These are phyloP conservation scores for Hirtodrosophila confusa DNA, from an alignment of 2,888 invertebrate genomes.

Conservation along the genomic window DNA sequence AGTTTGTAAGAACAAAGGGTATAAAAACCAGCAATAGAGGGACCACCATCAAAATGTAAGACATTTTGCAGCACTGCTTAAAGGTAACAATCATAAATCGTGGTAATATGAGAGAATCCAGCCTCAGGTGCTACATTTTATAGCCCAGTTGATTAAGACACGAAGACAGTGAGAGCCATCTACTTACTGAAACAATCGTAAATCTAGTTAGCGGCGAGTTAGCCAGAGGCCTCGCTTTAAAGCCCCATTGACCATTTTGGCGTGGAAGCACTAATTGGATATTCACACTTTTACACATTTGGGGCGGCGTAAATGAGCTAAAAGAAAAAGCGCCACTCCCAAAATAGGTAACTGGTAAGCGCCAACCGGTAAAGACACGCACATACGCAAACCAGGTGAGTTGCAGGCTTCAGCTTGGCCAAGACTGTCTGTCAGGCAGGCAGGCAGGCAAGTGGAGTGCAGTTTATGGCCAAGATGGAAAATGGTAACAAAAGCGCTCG, in stretches of 20 bases:
- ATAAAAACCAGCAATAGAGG: too few relatives aligned
- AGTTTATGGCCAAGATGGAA: slow-evolving; percentile 56
- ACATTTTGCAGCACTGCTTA: not conserved
- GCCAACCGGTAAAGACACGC: slow-evolving; percentile 59
- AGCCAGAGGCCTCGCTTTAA: slow-evolving; percentile 1
- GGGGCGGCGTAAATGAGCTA: slow-evolving; percentile 73
- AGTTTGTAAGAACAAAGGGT: too few relatives aligned
- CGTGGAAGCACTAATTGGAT: slow-evolving; percentile 68
- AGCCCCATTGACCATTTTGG: slow-evolving; percentile 49
- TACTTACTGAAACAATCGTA: slow-evolving; percentile 10
- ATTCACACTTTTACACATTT: slow-evolving; percentile 76
- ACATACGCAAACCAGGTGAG: slow-evolving; percentile 38
- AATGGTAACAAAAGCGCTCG: slow-evolving; percentile 65
- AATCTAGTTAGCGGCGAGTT: slow-evolving; percentile 15
- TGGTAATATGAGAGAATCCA: not conserved
- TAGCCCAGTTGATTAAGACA: slow-evolving; percentile 9
- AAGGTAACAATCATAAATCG: slow-evolving; percentile 1
- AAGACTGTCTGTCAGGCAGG: slow-evolving; percentile 7
- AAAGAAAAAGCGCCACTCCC: slow-evolving; percentile 74
- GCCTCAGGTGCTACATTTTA: not conserved
- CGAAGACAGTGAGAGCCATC: slow-evolving; percentile 7
- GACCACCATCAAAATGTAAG: not conserved
- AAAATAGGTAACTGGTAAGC: slow-evolving; percentile 79
- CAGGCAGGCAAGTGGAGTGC: slow-evolving; percentile 14
- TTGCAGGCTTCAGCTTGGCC: slow-evolving; percentile 11